Percentiles rank a stretch among this genome's conserved stretches.
These are phyloP conservation scores for Pogoniulus pusillus DNA, from an alignment of 2,797 vertebrate genomes.

Conservation along the genomic window DNA sequence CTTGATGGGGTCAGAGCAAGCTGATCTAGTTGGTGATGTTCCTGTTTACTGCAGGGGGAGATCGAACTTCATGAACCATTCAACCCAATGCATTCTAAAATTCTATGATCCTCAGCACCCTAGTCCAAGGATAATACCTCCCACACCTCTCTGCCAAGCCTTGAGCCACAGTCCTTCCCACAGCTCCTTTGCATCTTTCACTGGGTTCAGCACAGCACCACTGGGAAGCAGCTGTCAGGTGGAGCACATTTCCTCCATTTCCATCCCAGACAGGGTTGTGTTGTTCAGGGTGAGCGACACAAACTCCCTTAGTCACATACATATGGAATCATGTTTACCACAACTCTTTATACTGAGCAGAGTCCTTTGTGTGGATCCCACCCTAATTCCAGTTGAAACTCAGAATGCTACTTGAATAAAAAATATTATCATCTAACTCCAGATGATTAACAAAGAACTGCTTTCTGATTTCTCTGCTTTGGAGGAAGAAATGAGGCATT, in stretches of 20 bases:
- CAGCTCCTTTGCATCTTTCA: not conserved
- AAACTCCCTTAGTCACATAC: not conserved
- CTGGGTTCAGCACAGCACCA: rapidly evolving
- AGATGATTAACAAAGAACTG: not conserved
- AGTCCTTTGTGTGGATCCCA: rapidly evolving
- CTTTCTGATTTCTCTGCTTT: not conserved
- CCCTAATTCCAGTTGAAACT: not conserved
- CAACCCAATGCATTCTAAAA: too few species aligned
- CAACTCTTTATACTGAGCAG: not conserved
- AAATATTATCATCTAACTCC: not conserved
- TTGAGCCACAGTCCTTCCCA: not conserved
- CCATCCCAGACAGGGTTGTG: rapidly evolving
- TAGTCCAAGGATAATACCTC: not conserved
- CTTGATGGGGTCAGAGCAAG: too few species aligned
- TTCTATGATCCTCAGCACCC: not conserved
- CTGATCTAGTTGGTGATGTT: too few species aligned
- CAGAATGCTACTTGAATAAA: not conserved
- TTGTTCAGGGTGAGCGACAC: rapidly evolving
- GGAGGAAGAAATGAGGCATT: not conserved
- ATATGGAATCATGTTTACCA: not conserved
- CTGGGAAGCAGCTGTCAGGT: not conserved
- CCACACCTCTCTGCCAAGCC: not conserved
- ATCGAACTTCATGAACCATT: too few species aligned
- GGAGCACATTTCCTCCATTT: not conserved
- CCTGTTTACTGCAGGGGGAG: too few species aligned